These are phyloP conservation scores for Orgyia antiqua DNA, from an alignment of 2,888 invertebrate genomes.

Conservation along the genomic window DNA sequence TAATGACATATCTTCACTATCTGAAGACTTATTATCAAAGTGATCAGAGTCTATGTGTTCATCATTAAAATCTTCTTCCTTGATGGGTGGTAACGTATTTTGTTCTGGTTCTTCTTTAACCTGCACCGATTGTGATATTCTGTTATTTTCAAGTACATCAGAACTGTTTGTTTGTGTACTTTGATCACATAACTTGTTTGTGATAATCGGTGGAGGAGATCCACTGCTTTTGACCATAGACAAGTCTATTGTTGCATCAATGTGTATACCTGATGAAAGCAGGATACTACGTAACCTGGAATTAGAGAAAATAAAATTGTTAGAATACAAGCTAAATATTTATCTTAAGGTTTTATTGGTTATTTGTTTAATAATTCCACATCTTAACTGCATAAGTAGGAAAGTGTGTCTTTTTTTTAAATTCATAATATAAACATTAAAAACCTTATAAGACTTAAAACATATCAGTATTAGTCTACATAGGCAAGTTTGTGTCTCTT, in stretches of 20 bases:
- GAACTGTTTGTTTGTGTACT: slow-evolving; percentile 50
- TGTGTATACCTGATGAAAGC: slow-evolving; percentile 19
- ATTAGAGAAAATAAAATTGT: too few relatives aligned
- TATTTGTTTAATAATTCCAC: too few relatives aligned
- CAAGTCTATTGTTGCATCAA: slow-evolving; percentile 38
- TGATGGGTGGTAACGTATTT: slow-evolving; percentile 27
- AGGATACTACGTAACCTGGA: slow-evolving; percentile 37
- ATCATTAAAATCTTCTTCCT: slow-evolving; percentile 22
- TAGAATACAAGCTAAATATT: too few relatives aligned
- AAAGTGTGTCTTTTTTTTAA: too few relatives aligned
- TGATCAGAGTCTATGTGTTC: slow-evolving; percentile 26
- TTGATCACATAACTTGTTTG: slow-evolving; percentile 25
- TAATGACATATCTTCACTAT: slow-evolving; percentile 55
- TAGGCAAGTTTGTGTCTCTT: too few relatives aligned
- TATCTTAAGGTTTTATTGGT: too few relatives aligned
- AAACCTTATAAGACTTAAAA: too few relatives aligned
- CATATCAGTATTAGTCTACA: too few relatives aligned
- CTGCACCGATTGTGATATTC: slow-evolving; percentile 11
- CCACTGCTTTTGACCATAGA: slow-evolving; percentile 38
- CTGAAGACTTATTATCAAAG: slow-evolving; percentile 34
- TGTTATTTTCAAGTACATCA: slow-evolving; percentile 1
- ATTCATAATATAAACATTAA: too few relatives aligned
- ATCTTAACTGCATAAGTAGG: too few relatives aligned
- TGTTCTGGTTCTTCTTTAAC: slow-evolving; percentile 46
- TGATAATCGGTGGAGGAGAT: slow-evolving; percentile 20